Conservation (phyloP, 2,113 vertebrate species). For the Perca flavescens region DNA sequence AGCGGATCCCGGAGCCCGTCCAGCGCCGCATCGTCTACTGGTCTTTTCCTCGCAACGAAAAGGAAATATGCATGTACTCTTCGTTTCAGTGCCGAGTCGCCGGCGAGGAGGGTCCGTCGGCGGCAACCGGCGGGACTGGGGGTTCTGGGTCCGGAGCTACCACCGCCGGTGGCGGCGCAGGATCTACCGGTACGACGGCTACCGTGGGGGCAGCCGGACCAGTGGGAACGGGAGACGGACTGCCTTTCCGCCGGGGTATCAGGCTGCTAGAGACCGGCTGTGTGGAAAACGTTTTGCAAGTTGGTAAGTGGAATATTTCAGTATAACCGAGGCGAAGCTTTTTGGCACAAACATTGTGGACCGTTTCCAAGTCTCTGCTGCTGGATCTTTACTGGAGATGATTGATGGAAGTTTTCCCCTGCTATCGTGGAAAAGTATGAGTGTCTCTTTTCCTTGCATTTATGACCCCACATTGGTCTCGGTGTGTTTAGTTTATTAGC, state of each 20-base stretch:
- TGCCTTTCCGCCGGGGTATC: constrained; percentile 95
- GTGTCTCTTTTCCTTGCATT: constrained; percentile 21
- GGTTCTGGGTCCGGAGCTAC: constrained; percentile 75
- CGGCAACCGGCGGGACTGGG: constrained; percentile 70
- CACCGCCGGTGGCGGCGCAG: constrained; percentile 72
- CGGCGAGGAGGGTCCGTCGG: constrained; percentile 83
- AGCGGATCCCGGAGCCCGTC: constrained; percentile 96
- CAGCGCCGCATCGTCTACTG: constrained; percentile 97
- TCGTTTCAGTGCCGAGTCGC: constrained; percentile 93
- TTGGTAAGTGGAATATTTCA: constrained; percentile 89
- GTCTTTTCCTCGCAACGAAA: constrained; percentile 96
- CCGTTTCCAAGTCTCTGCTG: constrained; percentile 29
- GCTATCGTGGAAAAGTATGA: constrained; percentile 73
- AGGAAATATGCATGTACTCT: constrained; percentile 98
- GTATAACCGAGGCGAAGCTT: constrained; percentile 1
- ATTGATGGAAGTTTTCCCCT: constrained; percentile 77
- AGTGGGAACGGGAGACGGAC: constrained; percentile 85
- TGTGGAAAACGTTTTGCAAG: constrained; percentile 98
- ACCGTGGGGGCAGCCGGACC: constrained; percentile 74
- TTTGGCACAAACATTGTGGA: constrained; percentile 20
- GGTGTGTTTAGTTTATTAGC: not conserved
- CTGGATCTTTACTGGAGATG: constrained; percentile 52
- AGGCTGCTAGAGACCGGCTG: constrained; percentile 94
- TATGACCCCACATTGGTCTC: not conserved
- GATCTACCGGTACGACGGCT: constrained; percentile 73